Base-by-base conservation (phyloP, 2,113 vertebrate genomes). In the Hiodon alosoides region DNA sequence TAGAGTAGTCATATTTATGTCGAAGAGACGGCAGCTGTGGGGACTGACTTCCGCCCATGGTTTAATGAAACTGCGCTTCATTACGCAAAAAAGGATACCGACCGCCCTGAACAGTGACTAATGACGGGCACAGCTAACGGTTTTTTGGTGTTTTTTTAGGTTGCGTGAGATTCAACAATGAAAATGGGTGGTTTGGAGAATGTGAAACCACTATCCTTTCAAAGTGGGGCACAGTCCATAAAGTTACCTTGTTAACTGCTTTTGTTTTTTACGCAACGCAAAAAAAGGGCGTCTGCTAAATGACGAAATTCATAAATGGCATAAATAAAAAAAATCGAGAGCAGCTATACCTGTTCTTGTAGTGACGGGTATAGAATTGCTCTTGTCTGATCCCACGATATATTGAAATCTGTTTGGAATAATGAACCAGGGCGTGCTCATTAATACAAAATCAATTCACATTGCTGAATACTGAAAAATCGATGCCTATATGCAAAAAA, bases 341-440 rank as follows among this genome's bases (percentile, higher is more conserved):
- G 31, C 31, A 31, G 31, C 31, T 31, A 31, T 72, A 83, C 80
- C 77, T 79, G 51, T 8, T 69, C 47, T 72, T 54, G 79, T 82
- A 2, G 53, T 50, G 50, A 51, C 68, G 1, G 2, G 4, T 9
- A 82, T 0, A 54, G 4, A 0, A 6, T 14, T 67, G 69, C 80
- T 83, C 17, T 2, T 72, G 4, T 16, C 6, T 3, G 0, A 3
- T 31, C 75, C 77, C 57, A 79, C 67, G 5, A 62, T 59, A 68
- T 78, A 81, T 31, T 53, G 77, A 17, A 83, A 66, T 2, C 82
- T 83, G 69, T 13, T 9, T 64, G 72, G 46, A 59, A 52, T 48
- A 53, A 13, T 31, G 2, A 31, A 31, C 31, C 31, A 31, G 31
- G 31, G 31, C 31, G 31, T 31, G 31, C 31, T 31, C 31, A 31